These are phyloP conservation scores for Regulus satrapa DNA, from an alignment of 2,113 vertebrate species.

Conservation along the genomic window DNA sequence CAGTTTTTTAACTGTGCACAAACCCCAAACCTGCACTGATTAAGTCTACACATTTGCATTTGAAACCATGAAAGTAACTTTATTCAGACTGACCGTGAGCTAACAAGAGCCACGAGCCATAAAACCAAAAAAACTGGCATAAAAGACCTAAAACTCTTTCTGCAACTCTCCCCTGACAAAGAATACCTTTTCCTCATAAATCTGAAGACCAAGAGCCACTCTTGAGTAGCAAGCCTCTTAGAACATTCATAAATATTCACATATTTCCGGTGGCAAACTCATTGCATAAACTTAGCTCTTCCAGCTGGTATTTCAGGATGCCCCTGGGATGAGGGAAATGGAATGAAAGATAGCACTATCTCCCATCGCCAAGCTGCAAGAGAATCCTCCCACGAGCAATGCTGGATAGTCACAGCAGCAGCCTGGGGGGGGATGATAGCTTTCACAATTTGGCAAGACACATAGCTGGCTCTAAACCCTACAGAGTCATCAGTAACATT, in stretches of 20 bases:
- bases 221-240: background rate
- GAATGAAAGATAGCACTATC: background rate
- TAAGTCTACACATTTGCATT: background rate
- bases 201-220: background rate
- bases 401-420: background rate
- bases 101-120: background rate
- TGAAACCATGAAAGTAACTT: background rate
- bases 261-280: background rate
- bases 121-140: background rate
- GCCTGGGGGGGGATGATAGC: background rate
- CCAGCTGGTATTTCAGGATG: background rate
- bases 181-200: background rate
- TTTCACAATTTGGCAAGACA: background rate
- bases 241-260: background rate
- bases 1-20: background rate
- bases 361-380: background rate
- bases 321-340: background rate
- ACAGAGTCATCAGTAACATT: conserved; percentile 19
- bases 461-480: background rate
- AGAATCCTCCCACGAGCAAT: background rate
- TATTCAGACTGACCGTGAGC: background rate
- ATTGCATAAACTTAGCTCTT: background rate
- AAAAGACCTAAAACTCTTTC: background rate
- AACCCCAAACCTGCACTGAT: background rate
- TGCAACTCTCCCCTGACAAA: background rate